Base-by-base conservation (phyloP, 2,113 vertebrate genomes). In the Rhinoderma darwinii region DNA sequence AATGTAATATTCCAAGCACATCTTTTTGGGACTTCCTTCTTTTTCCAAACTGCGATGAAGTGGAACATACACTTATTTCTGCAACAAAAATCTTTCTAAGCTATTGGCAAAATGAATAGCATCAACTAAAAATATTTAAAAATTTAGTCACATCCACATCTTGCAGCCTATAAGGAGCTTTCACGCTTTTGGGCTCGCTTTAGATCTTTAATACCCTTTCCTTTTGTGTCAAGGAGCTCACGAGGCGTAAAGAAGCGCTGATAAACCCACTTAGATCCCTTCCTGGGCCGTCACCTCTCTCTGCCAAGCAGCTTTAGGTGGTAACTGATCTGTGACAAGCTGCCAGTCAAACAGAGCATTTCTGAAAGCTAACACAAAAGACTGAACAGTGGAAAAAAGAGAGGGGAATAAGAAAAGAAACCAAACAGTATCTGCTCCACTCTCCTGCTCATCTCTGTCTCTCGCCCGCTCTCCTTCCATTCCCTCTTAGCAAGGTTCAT, bases 171-270 rank as follows among this genome's bases (percentile, higher is more conserved):
- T 98, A 98, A 98, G 97, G 96, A 97, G 97, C 97, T 99, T 99
- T 99, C 98, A 99, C 96, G 97, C 97, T 97, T 97, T 98, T 97
- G 97, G 97, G 96, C 96, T 97, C 96, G 96, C 97, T 97, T 98
- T 98, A 98, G 96, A 97, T 98, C 96, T 99, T 98, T 99, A 99
- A 99, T 99, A 97, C 96, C 96, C 96, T 96, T 97, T 97, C 96
- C 97, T 96, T 98, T 98, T 99, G 97, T 99, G 97, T 98, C 96
- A 98, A 96, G 95, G 95, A 97, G 96, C 97, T 95, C 96, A 96
- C 96, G 96, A 98, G 97, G 97, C 97, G 96, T 97, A 98, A 97
- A 99, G 97, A 98, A 97, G 96, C 96, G 96, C 97, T 98, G 97
- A 98, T 98, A 99, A 97, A 98, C 97, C 96, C 97, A 97, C 97